Evolutionary conservation across 2,888 invertebrate species (phyloP).

Genomic region (Subacronicta megacephala): DNA sequence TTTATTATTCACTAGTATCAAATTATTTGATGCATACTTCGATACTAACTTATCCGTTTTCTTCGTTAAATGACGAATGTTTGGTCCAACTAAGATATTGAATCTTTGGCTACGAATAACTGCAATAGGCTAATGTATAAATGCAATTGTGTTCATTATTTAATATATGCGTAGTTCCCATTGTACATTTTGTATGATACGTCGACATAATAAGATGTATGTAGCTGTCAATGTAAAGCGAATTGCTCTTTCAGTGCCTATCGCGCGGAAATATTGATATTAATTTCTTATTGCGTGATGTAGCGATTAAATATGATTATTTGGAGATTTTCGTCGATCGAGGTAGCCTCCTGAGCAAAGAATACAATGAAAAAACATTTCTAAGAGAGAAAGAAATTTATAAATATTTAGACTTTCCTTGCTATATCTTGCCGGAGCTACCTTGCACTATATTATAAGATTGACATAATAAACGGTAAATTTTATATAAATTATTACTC

Average conservation of each 20-base stretch:
- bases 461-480: slow-evolving; percentile 17
- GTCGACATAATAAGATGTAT: slow-evolving; percentile 53
- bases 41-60: slow-evolving; percentile 28
- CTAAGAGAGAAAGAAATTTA: neutral
- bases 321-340: slow-evolving; percentile 24
- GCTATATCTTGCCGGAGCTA: slow-evolving; percentile 4
- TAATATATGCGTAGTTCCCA: slow-evolving; percentile 71
- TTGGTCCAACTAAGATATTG: slow-evolving; percentile 42
- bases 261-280: slow-evolving; percentile 50
- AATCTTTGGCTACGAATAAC: slow-evolving; percentile 52
- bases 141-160: slow-evolving; percentile 83
- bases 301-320: slow-evolving; percentile 39
- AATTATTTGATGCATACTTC: slow-evolving; percentile 7
- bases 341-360: slow-evolving; percentile 20
- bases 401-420: slow-evolving; percentile 4
- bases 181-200: slow-evolving; percentile 80
- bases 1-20: too few relatives aligned
- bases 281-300: slow-evolving; percentile 47
- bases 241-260: slow-evolving; percentile 61
- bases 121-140: slow-evolving; percentile 72
- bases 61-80: slow-evolving; percentile 22
- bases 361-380: slow-evolving; percentile 9
- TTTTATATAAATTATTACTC: slow-evolving; percentile 34
- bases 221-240: slow-evolving; percentile 49
- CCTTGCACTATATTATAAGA: slow-evolving; percentile 19